A percentile compares a stretch with the other conserved stretches of the same genome.
Conservation (phyloP, 2,888 invertebrate species). For the Drosophila austrosaltans region DNA sequence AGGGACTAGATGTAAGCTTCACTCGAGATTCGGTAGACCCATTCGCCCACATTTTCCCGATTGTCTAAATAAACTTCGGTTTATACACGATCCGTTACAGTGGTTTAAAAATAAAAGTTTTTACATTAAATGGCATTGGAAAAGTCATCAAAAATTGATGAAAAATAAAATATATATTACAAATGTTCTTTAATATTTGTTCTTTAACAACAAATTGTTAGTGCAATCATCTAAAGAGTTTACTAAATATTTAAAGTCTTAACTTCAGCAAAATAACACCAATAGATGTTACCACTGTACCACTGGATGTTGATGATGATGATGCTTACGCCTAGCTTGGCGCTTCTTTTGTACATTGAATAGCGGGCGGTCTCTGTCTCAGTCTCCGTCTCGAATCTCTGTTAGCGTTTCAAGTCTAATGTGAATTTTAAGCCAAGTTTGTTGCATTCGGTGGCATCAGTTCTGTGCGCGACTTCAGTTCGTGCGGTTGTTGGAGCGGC, state of each 20-base stretch:
- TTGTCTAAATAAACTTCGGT: constrained; percentile 35
- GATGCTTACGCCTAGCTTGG: constrained; percentile 33
- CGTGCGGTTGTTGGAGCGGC: constrained; percentile 74
- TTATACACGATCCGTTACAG: not conserved
- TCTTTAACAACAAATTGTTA: no score
- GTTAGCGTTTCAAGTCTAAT: constrained; percentile 48
- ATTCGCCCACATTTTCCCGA: constrained; percentile 53
- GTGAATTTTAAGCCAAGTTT: constrained; percentile 77
- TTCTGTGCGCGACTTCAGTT: constrained; percentile 76
- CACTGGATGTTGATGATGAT: constrained; percentile 46
- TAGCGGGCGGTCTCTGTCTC: constrained; percentile 65
- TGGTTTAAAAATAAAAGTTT: not conserved
- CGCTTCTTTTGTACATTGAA: constrained; percentile 62
- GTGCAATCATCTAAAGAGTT: not conserved
- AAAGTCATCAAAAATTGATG: not conserved
- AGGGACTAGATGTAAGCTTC: constrained; percentile 10
- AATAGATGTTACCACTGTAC: constrained; percentile 55
- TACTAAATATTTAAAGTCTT: not conserved
- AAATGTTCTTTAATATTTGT: not conserved
- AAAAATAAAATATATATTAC: not conserved
- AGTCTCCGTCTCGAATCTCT: constrained; percentile 34
- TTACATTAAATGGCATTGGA: not conserved
- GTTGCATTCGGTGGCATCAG: constrained; percentile 78
- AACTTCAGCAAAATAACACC: not conserved
- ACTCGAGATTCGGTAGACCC: constrained; percentile 44